These are phyloP conservation scores for Lochmaea crataegi DNA, from an alignment of 2,888 invertebrate genomes.

Conservation along the genomic window DNA sequence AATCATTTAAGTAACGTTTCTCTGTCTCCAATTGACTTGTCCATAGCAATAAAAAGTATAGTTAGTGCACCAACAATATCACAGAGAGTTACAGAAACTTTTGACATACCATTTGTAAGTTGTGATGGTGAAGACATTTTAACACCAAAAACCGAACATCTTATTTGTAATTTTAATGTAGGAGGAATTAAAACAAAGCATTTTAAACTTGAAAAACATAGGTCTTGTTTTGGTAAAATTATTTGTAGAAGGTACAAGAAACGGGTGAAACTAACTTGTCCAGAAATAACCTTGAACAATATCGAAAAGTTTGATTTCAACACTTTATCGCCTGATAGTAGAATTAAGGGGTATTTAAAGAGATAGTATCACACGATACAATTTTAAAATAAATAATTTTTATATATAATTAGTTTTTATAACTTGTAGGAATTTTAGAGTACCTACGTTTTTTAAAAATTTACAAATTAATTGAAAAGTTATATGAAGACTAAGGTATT, in stretches of 20 bases:
- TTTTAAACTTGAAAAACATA: conserved; percentile 52
- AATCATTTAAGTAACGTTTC: conserved; percentile 30
- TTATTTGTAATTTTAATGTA: conserved; percentile 56
- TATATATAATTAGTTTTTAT: too few species aligned
- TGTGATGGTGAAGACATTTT: conserved; percentile 57
- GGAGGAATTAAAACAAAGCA: conserved; percentile 47
- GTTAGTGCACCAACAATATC: conserved; percentile 47
- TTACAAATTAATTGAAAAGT: too few species aligned
- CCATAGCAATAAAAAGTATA: conserved; percentile 59
- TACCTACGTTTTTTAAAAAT: too few species aligned
- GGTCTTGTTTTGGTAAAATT: conserved; percentile 68
- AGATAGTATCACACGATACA: conserved; percentile 15
- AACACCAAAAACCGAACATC: conserved; percentile 38
- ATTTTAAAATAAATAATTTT: too few species aligned
- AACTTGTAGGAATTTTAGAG: too few species aligned
- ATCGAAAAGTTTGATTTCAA: conserved; percentile 69
- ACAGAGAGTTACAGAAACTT: conserved; percentile 49
- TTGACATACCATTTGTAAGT: conserved; percentile 62
- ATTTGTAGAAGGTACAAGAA: conserved; percentile 60
- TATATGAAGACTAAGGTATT: too few species aligned
- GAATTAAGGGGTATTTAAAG: conserved; percentile 63
- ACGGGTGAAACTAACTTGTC: not conserved
- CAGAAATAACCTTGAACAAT: not conserved
- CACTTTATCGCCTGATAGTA: conserved; percentile 72
- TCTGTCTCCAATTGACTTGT: conserved; percentile 62